Conservation (phyloP, 2,113 vertebrate species). For the Prolemur simus region DNA sequence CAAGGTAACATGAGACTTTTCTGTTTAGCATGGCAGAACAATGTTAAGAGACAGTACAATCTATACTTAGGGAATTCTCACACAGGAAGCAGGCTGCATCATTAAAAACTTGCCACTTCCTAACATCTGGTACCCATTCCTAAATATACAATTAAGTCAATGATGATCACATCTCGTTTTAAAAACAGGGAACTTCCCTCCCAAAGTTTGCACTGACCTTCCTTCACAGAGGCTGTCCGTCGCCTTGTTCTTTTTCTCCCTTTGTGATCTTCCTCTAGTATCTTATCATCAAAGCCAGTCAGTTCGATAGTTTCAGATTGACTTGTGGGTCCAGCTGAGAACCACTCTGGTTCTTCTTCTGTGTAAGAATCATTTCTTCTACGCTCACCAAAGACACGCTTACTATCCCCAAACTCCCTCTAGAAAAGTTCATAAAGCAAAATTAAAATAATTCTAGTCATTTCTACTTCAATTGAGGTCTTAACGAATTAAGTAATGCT, state of each 20-base stretch:
- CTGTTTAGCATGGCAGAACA: neutral
- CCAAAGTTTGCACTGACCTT: conserved; percentile 83
- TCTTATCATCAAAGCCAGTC: conserved; percentile 97
- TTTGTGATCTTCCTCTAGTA: conserved; percentile 95
- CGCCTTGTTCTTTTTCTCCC: conserved; percentile 91
- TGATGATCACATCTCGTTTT: neutral
- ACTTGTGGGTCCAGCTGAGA: conserved; percentile 97
- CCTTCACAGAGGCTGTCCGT: conserved; percentile 90
- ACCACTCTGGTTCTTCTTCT: conserved; percentile 99
- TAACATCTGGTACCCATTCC: neutral
- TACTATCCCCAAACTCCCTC: conserved; percentile 96
- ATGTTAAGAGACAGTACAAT: neutral
- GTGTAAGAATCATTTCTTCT: conserved; percentile 97
- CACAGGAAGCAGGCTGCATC: neutral
- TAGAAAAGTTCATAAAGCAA: conserved; percentile 77
- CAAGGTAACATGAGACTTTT: neutral
- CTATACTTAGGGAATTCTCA: neutral
- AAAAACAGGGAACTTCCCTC: neutral
- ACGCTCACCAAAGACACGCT: conserved; percentile 95
- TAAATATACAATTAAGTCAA: neutral
- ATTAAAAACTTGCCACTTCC: neutral
- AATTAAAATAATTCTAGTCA: neutral
- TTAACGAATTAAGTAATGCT: neutral
- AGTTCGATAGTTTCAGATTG: conserved; percentile 99
- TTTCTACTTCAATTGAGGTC: neutral